Base-by-base conservation (phyloP, 2,113 vertebrate genomes). In the Callithrix jacchus region DNA sequence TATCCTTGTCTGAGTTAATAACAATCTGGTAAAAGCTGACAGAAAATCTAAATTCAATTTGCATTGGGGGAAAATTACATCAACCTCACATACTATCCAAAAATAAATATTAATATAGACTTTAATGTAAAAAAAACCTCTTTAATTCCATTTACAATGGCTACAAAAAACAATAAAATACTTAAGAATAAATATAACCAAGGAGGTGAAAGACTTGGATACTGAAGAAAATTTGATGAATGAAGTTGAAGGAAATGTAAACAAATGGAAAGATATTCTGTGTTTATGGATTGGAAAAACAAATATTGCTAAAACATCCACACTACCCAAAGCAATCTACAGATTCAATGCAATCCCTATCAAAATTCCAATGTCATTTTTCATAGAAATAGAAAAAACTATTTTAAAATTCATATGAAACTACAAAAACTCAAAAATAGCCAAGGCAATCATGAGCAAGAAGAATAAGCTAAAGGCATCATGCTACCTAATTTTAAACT, bases 1-100 rank as follows among this genome's bases (percentile, higher is more conserved):
- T 92, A 7, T 91, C 54, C 86, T 87, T 94, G 61, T 84, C 40
- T 52, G 79, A 87, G 32, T 84, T 93, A 94, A 71, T 66, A 89
- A 79, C 27, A 56, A 91, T 56, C 45, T 82, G 40, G 23, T 86
- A 83, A 90, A 49, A 81, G 35, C 77, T 90, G 88, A 84, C 79
- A 88, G 73, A 89, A 97, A 89, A 85, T 30, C n/a, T 76, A 94
- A 96, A 93, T 93, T 96, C 64, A 95, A 42, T 42, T 54, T 87
- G 23, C 12, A 27, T 89, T 81, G 0, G 2, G 61, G 4, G 2
- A 37, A 56, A 76, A 37, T 74, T 71, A 84, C 35, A 52, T 0
- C 8, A 74, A 77, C 10, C 12, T 66, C 66, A 73, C 45, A 3
- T 14, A 81, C 16, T 77, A 66, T 23, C 87, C 5, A 83, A 88